Conservation (phyloP, 1,140 invertebrate species). For the Anoplophora glabripennis region DNA sequence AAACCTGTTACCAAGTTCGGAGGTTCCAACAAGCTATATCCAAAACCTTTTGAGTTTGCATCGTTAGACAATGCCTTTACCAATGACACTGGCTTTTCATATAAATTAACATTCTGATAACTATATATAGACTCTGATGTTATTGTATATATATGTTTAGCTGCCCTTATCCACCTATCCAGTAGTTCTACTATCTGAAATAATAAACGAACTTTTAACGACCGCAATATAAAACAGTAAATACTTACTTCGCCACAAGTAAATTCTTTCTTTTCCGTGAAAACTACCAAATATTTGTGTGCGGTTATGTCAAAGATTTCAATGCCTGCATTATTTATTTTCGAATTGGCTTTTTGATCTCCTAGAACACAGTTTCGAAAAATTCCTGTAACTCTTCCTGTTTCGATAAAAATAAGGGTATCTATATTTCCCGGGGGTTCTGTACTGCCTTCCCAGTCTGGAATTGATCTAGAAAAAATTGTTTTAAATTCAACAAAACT, state of each 20-base stretch:
- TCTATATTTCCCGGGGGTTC: slow-evolving; percentile 25
- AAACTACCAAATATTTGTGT: slow-evolving; percentile 21
- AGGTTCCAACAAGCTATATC: slow-evolving; percentile 29
- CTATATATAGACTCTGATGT: slow-evolving; percentile 28
- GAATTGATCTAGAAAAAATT: slow-evolving; percentile 23
- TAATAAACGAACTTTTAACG: slow-evolving; percentile 3
- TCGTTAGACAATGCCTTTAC: slow-evolving; percentile 26
- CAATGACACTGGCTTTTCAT: slow-evolving; percentile 17
- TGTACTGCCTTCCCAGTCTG: slow-evolving; percentile 31
- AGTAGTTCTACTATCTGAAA: slow-evolving; percentile 37
- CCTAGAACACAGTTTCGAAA: slow-evolving; percentile 26
- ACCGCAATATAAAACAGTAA: neutral
- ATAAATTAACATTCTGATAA: slow-evolving; percentile 24
- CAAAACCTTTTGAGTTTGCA: slow-evolving; percentile 9
- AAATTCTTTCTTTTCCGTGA: slow-evolving; percentile 29
- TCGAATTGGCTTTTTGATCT: slow-evolving; percentile 19
- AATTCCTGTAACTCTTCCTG: slow-evolving; percentile 25
- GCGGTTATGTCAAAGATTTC: slow-evolving; percentile 18
- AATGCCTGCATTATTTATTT: slow-evolving; percentile 26
- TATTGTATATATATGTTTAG: slow-evolving; percentile 31
- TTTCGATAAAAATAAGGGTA: slow-evolving; percentile 36
- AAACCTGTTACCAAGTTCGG: slow-evolving; percentile 41
- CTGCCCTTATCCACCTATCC: slow-evolving; percentile 25
- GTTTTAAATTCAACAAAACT: slow-evolving; percentile 4
- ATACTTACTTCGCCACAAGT: slow-evolving; percentile 26